Evolutionary conservation across 2,888 invertebrate genomes (phyloP).

Genomic region (Lochmaea crataegi): DNA sequence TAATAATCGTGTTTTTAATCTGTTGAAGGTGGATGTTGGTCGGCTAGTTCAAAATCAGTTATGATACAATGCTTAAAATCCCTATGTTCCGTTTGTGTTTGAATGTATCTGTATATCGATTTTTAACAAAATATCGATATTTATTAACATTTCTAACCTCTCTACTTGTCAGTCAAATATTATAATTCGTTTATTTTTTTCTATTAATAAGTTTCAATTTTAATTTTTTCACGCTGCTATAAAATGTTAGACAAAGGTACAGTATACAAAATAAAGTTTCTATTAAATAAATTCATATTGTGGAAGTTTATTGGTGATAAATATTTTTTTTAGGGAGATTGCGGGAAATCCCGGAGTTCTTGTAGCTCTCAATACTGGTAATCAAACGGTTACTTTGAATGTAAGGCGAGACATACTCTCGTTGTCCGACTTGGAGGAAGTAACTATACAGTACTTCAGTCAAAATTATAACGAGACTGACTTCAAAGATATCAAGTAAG

Average conservation of each 20-base stretch:
- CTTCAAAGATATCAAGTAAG: conserved; percentile 64
- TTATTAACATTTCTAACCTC: too few species aligned
- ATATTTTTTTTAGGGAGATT: conserved; percentile 70
- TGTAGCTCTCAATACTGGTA: conserved; percentile 76
- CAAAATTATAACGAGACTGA: conserved; percentile 65
- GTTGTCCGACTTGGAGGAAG: conserved; percentile 68
- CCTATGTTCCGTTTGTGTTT: too few species aligned
- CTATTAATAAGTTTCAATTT: conserved; percentile 5
- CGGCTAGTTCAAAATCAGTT: too few species aligned
- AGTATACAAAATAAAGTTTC: conserved; percentile 5
- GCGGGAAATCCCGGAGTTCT: conserved; percentile 81
- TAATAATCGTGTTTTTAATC: too few species aligned
- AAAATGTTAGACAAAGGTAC: conserved; percentile 46
- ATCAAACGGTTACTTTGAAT: conserved; percentile 64
- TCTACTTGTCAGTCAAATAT: too few species aligned
- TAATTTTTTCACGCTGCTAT: conserved; percentile 28
- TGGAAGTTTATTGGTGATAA: neutral
- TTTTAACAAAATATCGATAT: too few species aligned
- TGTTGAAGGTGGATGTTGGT: too few species aligned
- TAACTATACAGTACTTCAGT: conserved; percentile 72
- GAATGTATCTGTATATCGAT: too few species aligned
- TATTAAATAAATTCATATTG: conserved; percentile 12
- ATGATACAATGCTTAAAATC: too few species aligned
- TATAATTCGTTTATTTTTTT: too few species aligned
- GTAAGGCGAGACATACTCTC: conserved; percentile 66